Percentiles rank a stretch among this genome's conserved stretches.
Evolutionary conservation across 2,888 invertebrate genomes (phyloP).

Genomic region (Melitaea athalia): DNA sequence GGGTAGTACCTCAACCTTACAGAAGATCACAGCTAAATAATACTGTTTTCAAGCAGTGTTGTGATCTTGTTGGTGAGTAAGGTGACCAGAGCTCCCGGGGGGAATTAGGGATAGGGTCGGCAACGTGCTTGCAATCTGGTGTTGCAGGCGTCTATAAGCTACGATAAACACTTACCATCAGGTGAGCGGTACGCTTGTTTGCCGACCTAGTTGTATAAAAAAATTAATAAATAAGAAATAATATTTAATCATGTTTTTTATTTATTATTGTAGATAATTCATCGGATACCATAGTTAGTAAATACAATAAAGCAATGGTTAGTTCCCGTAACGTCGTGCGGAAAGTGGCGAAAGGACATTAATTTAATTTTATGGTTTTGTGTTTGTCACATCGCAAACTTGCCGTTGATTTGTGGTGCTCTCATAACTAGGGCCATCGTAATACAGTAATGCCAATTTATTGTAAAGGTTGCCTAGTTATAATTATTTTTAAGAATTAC

Average conservation of each 20-base stretch:
- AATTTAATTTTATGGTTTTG: slow-evolving; percentile 83
- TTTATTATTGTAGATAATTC: neutral
- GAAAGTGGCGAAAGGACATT: slow-evolving; percentile 70
- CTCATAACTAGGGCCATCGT: slow-evolving; percentile 61
- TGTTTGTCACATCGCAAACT: slow-evolving; percentile 78
- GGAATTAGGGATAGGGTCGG: too few species aligned
- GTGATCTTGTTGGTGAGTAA: too few species aligned
- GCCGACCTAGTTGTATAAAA: too few species aligned
- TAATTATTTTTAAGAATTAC: neutral
- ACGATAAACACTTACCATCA: too few species aligned
- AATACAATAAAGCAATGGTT: slow-evolving; percentile 23
- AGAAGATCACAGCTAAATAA: too few species aligned
- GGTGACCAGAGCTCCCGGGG: too few species aligned
- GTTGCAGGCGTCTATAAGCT: too few species aligned
- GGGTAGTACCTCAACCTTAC: too few species aligned
- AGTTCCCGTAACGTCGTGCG: slow-evolving; percentile 55
- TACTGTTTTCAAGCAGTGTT: too few species aligned
- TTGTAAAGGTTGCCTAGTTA: neutral
- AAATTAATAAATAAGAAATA: too few species aligned
- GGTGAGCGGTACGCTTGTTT: too few species aligned
- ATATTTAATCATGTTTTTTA: neutral
- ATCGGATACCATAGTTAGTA: slow-evolving; percentile 7
- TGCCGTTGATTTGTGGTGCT: slow-evolving; percentile 72
- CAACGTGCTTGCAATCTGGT: too few species aligned
- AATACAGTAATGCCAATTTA: neutral